Evolutionary conservation across 2,113 vertebrate genomes (phyloP).

Genomic region (Piliocolobus tephrosceles): DNA sequence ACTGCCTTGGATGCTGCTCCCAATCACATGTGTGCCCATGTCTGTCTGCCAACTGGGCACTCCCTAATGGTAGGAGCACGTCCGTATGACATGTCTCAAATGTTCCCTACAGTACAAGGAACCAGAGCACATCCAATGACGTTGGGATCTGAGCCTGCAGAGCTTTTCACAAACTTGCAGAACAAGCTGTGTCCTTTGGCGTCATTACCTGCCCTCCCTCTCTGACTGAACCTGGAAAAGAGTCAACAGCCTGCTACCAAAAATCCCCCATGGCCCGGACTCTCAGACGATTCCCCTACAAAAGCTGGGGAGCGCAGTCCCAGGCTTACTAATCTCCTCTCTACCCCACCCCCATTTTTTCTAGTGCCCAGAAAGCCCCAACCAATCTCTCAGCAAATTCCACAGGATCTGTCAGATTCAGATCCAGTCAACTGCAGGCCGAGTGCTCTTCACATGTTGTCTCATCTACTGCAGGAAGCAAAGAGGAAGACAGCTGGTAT

Average conservation of each 20-base stretch:
- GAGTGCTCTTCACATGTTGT: not conserved
- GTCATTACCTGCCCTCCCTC: not conserved
- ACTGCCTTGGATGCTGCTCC: not conserved
- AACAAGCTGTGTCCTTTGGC: not conserved
- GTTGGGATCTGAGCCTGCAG: too few relatives aligned
- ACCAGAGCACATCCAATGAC: not conserved
- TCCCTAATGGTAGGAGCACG: not conserved
- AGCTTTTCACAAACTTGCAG: not conserved
- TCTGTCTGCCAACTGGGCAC: not conserved
- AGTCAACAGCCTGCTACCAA: not conserved
- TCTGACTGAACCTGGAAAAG: not conserved
- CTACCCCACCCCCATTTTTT: not conserved
- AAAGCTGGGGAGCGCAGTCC: not conserved
- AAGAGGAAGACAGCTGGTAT: not conserved
- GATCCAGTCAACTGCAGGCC: not conserved
- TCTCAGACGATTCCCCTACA: not conserved
- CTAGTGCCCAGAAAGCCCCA: not conserved
- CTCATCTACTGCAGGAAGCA: not conserved
- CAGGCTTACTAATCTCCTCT: not conserved
- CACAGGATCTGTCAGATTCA: not conserved
- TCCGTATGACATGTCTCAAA: not conserved
- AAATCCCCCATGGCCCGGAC: not conserved
- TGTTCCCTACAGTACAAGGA: not conserved
- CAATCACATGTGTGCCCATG: rapidly evolving
- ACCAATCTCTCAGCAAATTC: slow-evolving; percentile 19